These are phyloP conservation scores for Octomys mimax DNA, from an alignment of 2,797 vertebrate species.

Conservation along the genomic window DNA sequence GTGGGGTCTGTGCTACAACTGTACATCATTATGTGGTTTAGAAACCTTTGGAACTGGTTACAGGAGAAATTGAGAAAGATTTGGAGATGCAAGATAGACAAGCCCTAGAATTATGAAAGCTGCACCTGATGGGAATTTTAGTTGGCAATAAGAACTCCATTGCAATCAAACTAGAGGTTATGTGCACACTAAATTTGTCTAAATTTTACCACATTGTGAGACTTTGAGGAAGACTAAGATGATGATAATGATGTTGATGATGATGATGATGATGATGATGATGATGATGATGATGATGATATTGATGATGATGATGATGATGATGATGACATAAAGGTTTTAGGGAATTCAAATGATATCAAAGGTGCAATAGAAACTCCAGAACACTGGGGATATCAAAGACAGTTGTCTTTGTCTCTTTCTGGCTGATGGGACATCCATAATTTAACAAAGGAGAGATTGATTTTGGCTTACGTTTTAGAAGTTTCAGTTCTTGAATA, in stretches of 20 bases:
- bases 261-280: too few species aligned
- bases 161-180: not conserved
- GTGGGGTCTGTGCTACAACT: not conserved
- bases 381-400: too few species aligned
- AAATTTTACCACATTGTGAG: not conserved
- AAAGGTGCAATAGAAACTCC: too few species aligned
- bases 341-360: too few species aligned
- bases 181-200: not conserved
- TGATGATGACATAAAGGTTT: too few species aligned
- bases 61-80: not conserved
- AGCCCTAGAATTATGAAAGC: not conserved
- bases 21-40: not conserved
- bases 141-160: not conserved
- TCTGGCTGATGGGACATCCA: not conserved
- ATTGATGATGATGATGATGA: too few species aligned
- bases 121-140: not conserved
- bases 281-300: too few species aligned
- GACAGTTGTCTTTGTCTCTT: not conserved
- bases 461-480: not conserved
- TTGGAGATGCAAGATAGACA: not conserved
- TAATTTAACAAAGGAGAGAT: not conserved
- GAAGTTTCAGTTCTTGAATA: not conserved
- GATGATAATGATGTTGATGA: too few species aligned
- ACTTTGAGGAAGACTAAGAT: not conserved
- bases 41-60: not conserved